phyloP scores from a whole-genome alignment of 53 echinoderm and acorn worm species.

The Zoroaster sp. region DNA sequence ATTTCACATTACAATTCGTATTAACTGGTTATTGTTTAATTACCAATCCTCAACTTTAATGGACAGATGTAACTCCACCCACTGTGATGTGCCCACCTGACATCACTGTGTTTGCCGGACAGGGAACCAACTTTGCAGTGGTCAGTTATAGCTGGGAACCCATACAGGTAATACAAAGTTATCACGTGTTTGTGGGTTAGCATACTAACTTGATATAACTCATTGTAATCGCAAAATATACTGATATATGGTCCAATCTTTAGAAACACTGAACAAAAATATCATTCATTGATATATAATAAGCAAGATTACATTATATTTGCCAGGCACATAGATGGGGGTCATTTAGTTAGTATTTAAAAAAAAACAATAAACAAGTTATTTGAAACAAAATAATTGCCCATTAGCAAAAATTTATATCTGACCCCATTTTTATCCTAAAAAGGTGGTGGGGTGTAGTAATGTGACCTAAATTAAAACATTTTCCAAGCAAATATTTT shows the following conservation, averaged over 20 bases:
- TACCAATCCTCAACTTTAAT: neutral
- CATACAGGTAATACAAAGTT: constrained; percentile 18
- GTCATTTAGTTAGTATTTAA: too few relatives aligned
- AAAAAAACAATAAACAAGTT: too few relatives aligned
- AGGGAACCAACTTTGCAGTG: constrained; percentile 12
- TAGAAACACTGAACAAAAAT: too few relatives aligned
- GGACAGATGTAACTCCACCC: constrained; percentile 11
- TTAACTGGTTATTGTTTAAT: neutral
- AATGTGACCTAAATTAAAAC: too few relatives aligned
- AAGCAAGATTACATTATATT: too few relatives aligned
- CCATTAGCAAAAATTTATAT: too few relatives aligned
- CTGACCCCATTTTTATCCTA: too few relatives aligned
- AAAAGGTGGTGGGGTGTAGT: too few relatives aligned
- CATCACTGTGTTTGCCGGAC: constrained; percentile 31
- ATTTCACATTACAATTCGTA: neutral
- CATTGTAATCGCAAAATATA: neutral
- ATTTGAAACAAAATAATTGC: too few relatives aligned
- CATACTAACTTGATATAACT: neutral
- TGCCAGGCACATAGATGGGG: too few relatives aligned
- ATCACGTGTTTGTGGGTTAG: neutral
- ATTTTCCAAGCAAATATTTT: too few relatives aligned
- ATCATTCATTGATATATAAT: too few relatives aligned
- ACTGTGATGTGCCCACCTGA: constrained; percentile 36
- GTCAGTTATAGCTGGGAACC: constrained; percentile 52
- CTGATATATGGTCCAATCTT: neutral